Conservation (phyloP, 1,140 invertebrate species). For the Pseudoatta argentina region DNA sequence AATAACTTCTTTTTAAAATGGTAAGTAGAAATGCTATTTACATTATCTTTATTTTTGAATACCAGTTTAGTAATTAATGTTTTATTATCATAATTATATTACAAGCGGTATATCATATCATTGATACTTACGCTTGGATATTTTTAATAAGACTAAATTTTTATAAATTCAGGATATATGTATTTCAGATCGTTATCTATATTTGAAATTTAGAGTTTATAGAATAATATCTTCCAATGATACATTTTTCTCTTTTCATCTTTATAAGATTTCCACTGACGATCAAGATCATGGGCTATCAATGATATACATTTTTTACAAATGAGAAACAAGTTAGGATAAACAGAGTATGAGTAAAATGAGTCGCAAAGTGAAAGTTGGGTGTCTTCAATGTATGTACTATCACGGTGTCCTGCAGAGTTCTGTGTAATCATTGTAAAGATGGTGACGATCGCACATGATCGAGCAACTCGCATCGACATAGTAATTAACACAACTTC, state of each 20-base stretch:
- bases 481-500: constrained; percentile 69
- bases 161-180: constrained; percentile 3
- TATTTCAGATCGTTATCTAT: neutral
- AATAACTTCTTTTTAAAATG: neutral
- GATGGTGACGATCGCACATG: constrained; percentile 56
- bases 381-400: constrained; percentile 59
- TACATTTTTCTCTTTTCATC: neutral
- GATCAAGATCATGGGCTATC: constrained; percentile 27
- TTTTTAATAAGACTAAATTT: constrained; percentile 19
- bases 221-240: neutral
- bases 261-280: constrained; percentile 16
- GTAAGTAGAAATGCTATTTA: neutral
- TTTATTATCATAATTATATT: neutral
- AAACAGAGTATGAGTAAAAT: neutral
- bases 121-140: neutral
- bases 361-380: neutral
- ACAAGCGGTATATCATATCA: neutral
- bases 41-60: neutral
- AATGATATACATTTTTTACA: constrained; percentile 31
- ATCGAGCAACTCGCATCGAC: constrained; percentile 64
- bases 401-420: constrained; percentile 48
- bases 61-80: neutral
- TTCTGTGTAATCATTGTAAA: constrained; percentile 63
- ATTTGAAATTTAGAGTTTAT: neutral
- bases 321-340: constrained; percentile 22